Conservation (phyloP, 2,888 invertebrate genomes). For the Eudasyphora cyanicolor region DNA sequence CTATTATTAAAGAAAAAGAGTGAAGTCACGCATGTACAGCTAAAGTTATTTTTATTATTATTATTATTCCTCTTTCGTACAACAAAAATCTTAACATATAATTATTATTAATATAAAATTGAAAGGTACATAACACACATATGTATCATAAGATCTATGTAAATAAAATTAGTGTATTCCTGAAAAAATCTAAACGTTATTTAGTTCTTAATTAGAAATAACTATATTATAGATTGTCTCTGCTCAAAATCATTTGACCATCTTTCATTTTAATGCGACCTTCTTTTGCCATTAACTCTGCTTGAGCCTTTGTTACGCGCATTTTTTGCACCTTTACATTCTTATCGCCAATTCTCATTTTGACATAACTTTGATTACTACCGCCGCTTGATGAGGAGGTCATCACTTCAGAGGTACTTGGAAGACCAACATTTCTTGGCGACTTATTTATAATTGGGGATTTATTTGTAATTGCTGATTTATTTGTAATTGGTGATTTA, state of each 20-base stretch:
- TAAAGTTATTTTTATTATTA: no score
- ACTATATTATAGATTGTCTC: constrained; percentile 27
- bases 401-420: constrained; percentile 29
- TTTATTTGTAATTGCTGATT: no score
- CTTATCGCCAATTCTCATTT: constrained; percentile 84
- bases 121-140: no score
- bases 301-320: constrained; percentile 85
- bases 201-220: neutral
- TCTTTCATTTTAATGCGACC: constrained; percentile 84
- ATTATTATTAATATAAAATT: no score
- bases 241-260: constrained; percentile 73
- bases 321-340: constrained; percentile 85
- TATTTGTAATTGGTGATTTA: neutral
- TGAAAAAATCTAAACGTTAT: neutral
- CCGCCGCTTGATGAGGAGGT: constrained; percentile 8
- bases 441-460: no score
- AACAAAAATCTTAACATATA: no score
- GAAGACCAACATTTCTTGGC: neutral
- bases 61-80: no score
- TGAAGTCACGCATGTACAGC: no score
- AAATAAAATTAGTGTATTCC: no score
- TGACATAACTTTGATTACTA: constrained; percentile 61
- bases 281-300: constrained; percentile 84
- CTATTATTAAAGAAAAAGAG: no score
- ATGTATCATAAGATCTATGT: no score